Evolutionary conservation across 2,113 vertebrate genomes (phyloP), one percentile per base, ranked within the genome.

Genomic region (Machaerirhynchus nigripectus): DNA sequence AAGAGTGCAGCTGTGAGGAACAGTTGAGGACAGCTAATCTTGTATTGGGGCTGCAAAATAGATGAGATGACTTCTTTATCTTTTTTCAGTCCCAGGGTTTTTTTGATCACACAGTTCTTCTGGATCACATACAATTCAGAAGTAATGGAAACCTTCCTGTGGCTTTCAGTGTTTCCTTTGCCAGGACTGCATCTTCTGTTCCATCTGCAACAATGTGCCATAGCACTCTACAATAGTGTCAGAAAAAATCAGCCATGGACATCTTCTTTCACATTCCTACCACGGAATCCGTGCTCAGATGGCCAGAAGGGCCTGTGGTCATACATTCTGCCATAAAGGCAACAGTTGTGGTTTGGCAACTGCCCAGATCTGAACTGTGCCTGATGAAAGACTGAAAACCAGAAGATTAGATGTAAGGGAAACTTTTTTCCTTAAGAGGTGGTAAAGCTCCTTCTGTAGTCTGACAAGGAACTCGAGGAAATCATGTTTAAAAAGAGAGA

Each of bases 1-100:
- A 94, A 93, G 53, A 92, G 59, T 65, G 39, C 22, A 87, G 79
- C 78, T 95, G 44, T 85, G 82, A 91, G 46, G 67, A 92, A 60
- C 57, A 85, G 86, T 83, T 79, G 76, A 95, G 71, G 79, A 86
- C 79, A 93, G 67, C 76, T 91, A 91, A 87, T 76, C 82, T 73
- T 69, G 21, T 73, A 76, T 68, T 75, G 21, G 31, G 11, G 26
- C 37, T 53, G 30, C 37, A 92, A 70, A 82, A 85, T 7, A 94
- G 57, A 87, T 81, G 47, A 95, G 50, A 33, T 64, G 33, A 87
- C 27, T 67, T 89, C 80, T 95, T 93, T 52, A 50, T 68, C 53
- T 87, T 85, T 67, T 79, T 85, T 57, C 46, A 92, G 49, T 37
- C 49, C 13, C 35, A 46, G 11, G 12, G 14, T 39, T 73, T 84